Conservation (phyloP, 2,888 invertebrate genomes). For the Agrochola macilenta region DNA sequence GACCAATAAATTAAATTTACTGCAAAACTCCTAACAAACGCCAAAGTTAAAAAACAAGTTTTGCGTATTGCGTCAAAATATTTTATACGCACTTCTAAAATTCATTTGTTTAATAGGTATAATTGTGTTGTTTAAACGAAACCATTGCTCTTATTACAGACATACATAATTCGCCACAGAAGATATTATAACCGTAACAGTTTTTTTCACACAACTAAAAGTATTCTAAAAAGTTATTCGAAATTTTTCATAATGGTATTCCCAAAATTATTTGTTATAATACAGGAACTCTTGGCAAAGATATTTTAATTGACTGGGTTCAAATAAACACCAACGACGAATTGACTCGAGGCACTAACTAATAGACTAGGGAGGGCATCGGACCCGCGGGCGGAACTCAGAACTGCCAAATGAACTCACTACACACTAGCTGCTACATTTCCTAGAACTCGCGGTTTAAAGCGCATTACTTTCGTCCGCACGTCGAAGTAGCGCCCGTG, state of each 20-base stretch:
- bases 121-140: constrained; percentile 10
- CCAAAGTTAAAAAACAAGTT: background rate
- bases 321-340: constrained; percentile 82
- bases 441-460: constrained; percentile 49
- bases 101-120: background rate
- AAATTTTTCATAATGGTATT: constrained; percentile 41
- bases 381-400: constrained; percentile 62
- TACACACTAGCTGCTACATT: constrained; percentile 65
- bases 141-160: background rate
- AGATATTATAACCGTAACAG: constrained; percentile 16
- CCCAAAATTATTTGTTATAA: constrained; percentile 47
- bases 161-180: constrained; percentile 12
- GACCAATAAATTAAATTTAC: background rate
- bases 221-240: constrained; percentile 36
- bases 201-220: constrained; percentile 21
- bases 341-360: constrained; percentile 88
- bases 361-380: constrained; percentile 73
- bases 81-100: background rate
- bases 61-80: background rate
- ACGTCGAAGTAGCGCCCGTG: constrained; percentile 41
- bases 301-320: constrained; percentile 86
- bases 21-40: background rate
- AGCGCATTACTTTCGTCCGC: constrained; percentile 30
- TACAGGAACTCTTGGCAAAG: constrained; percentile 66
- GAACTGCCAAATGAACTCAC: constrained; percentile 40